These are phyloP conservation scores for Drosophila kurseongensis DNA, from an alignment of 1,140 invertebrate species.

Conservation along the genomic window DNA sequence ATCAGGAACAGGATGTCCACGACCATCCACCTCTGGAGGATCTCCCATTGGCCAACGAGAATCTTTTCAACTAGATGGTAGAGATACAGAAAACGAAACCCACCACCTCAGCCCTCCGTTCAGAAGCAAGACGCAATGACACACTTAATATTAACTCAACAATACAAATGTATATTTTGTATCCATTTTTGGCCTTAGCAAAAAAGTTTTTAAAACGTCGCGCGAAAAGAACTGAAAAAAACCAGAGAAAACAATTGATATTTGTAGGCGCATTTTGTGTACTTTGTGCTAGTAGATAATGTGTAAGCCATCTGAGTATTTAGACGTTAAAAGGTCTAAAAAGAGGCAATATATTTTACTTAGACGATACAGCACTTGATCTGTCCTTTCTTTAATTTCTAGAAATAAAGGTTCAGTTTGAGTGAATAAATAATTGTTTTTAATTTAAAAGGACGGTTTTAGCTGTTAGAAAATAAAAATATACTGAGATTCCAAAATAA, in stretches of 20 bases:
- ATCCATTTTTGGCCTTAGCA: constrained; percentile 51
- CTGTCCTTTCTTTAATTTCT: constrained; percentile 55
- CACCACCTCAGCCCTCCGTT: constrained; percentile 66
- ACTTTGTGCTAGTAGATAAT: constrained; percentile 51
- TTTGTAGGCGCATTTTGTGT: constrained; percentile 41
- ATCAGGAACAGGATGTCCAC: constrained; percentile 10
- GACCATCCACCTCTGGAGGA: constrained; percentile 13
- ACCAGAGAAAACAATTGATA: background rate
- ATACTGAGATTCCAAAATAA: too few relatives aligned
- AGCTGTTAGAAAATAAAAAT: too few relatives aligned
- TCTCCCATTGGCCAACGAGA: constrained; percentile 25
- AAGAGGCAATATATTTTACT: constrained; percentile 58
- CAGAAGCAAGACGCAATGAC: constrained; percentile 22
- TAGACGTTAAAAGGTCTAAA: constrained; percentile 40
- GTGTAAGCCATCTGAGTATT: constrained; percentile 34
- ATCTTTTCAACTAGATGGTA: constrained; percentile 60
- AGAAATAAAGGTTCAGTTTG: constrained; percentile 56
- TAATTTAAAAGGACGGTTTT: background rate
- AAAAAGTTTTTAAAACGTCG: constrained; percentile 57
- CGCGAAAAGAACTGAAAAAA: constrained; percentile 2
- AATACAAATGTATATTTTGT: constrained; percentile 49
- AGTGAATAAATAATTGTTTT: background rate
- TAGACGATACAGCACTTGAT: constrained; percentile 23
- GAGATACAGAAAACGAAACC: constrained; percentile 23
- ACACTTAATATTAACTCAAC: constrained; percentile 49